Base-by-base conservation (phyloP, 1,140 invertebrate species). In the Megathymus violae region DNA sequence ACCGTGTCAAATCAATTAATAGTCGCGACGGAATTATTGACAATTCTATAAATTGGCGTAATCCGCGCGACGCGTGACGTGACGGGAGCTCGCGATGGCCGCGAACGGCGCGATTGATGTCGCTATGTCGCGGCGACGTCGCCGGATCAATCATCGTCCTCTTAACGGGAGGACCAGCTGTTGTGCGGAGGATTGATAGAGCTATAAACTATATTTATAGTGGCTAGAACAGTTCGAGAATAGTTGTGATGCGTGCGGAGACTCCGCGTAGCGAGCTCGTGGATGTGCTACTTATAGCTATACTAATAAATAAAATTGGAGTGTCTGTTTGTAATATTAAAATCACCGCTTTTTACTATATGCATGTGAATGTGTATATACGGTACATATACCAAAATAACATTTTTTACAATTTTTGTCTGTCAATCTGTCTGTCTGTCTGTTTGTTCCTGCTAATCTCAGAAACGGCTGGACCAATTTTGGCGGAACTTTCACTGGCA, bases 121-220 rank as follows among this genome's bases (percentile, higher is more conserved):
- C 34, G 56, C 56, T 69, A 71, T 56, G 67, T 69, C 68, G 62
- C 54, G 54, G 64, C 63, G 72, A 73, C 71, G 65, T 76, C 71
- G 52, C 66, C 54, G 67, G 78, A 88, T 88, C 85, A 78, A 79
- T 88, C 85, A 88, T 88, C 85, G 82, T 80, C 80, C 59, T 54
- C 75, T 80, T 88, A 88, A 85, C 82, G 82, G 83, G 74, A 76
- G 61, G 63, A 58, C 72, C 85, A 85, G 85, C 85, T 88, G 85
- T 79, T 84, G 69, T 67, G 60, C 47, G 40, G 47, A 64, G 62
- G 82, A 88, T 85, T 88, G 85, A 88, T 88, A 76, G 80, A 76
- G 71, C 82, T 79, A 82, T 88, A 85, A 85, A 88, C 74, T 82
- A 80, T 85, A 87, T 85, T 83, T 85, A 86, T 86, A 82, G 82